Percentiles rank a stretch among this genome's conserved stretches.
Conservation (phyloP, 2,888 invertebrate species). For the Eristalinus sepulchralis region DNA sequence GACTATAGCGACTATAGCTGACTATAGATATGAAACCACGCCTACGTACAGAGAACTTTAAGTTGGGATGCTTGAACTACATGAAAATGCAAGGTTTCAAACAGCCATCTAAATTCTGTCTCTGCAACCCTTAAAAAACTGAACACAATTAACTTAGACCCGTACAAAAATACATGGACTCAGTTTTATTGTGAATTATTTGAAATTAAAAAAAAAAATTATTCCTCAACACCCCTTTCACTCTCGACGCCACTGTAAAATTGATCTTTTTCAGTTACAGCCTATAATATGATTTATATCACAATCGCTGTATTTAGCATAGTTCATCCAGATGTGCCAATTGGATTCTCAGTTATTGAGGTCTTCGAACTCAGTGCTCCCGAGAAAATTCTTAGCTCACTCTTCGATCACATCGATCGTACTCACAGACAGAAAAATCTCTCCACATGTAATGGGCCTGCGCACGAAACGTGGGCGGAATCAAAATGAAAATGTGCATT, state of each 20-base stretch:
- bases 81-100: too few relatives aligned
- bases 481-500: constrained; percentile 34
- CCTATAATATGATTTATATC: constrained; percentile 10
- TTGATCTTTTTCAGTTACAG: background rate
- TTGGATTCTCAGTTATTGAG: constrained; percentile 7
- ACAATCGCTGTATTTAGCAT: background rate
- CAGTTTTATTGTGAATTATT: too few relatives aligned
- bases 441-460: constrained; percentile 15
- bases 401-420: background rate
- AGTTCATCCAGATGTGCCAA: constrained; percentile 9
- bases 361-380: constrained; percentile 28
- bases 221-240: background rate
- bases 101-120: too few relatives aligned
- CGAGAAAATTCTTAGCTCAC: background rate
- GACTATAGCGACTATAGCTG: too few relatives aligned
- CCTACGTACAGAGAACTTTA: too few relatives aligned
- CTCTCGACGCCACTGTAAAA: constrained; percentile 17
- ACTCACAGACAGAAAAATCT: background rate
- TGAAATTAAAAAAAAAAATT: background rate
- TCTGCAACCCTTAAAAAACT: too few relatives aligned
- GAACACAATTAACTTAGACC: too few relatives aligned
- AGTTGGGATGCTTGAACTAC: too few relatives aligned
- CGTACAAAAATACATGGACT: too few relatives aligned
- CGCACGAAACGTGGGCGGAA: constrained; percentile 28
- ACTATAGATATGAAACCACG: too few relatives aligned